Conservation (phyloP, 2,888 invertebrate genomes). For the Drosophila infuscata region DNA sequence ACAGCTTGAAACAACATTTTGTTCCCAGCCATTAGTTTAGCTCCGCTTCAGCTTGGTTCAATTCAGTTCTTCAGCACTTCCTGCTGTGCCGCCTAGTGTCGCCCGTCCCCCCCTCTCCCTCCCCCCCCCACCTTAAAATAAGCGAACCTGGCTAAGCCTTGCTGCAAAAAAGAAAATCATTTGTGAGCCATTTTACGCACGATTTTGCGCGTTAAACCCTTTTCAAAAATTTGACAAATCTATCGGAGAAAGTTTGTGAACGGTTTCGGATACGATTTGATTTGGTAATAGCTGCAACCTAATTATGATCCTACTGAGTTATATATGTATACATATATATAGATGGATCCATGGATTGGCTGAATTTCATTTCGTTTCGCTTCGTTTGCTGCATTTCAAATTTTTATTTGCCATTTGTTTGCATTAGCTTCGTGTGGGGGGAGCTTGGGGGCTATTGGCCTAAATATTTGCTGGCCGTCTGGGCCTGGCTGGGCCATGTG, state of each 20-base stretch:
- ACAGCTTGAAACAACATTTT: conserved; percentile 78
- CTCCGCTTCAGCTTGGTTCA: conserved; percentile 26
- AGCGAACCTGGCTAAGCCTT: conserved; percentile 3
- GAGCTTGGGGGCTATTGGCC: conserved; percentile 47
- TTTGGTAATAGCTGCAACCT: conserved; percentile 23
- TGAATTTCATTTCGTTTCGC: conserved; percentile 18
- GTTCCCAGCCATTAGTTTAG: conserved; percentile 74
- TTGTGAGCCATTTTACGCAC: conserved; percentile 65
- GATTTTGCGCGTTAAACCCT: conserved; percentile 60
- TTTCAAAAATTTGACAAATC: conserved; percentile 55
- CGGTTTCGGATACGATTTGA: neutral
- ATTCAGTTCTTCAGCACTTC: conserved; percentile 24
- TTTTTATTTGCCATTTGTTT: conserved; percentile 27
- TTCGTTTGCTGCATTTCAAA: conserved; percentile 21
- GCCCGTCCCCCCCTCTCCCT: neutral
- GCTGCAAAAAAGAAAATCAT: conserved; percentile 18
- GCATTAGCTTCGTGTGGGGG: conserved; percentile 12
- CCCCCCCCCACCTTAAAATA: conserved; percentile 8
- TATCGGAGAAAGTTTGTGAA: conserved; percentile 21
- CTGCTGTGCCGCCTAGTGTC: conserved; percentile 44
- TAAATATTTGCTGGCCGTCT: conserved; percentile 51
- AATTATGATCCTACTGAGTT: conserved; percentile 41
- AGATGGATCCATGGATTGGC: conserved; percentile 8
- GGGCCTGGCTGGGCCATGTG: conserved; percentile 58
- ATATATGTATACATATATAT: too few relatives aligned